These are phyloP conservation scores for Neotoxoptera formosana DNA, from an alignment of 1,140 invertebrate genomes.

Conservation along the genomic window DNA sequence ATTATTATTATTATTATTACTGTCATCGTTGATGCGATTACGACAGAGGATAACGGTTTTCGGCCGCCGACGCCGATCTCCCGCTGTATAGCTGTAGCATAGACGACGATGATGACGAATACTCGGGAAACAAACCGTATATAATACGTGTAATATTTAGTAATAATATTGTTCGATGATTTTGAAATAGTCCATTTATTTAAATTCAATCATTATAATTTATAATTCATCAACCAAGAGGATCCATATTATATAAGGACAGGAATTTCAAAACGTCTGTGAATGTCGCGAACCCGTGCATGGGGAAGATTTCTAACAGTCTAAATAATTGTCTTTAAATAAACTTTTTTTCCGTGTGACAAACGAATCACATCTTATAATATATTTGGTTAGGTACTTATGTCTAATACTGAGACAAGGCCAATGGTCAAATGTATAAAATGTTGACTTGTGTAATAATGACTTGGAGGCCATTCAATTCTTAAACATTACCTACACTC, in stretches of 20 bases:
- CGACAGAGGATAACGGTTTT: slow-evolving; percentile 38
- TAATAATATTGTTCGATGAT: neutral
- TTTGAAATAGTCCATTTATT: neutral
- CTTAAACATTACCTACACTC: neutral
- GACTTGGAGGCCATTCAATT: neutral
- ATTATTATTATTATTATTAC: slow-evolving; percentile 3
- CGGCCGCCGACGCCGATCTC: neutral
- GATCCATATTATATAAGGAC: neutral
- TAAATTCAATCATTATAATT: neutral
- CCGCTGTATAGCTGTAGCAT: neutral
- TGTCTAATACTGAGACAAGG: neutral
- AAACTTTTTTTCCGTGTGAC: neutral
- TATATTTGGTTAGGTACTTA: neutral
- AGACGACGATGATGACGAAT: neutral
- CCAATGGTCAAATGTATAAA: neutral
- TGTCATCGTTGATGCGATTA: neutral
- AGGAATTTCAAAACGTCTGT: neutral
- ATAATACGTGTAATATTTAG: neutral
- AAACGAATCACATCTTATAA: neutral
- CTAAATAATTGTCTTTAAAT: neutral
- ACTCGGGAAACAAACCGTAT: neutral
- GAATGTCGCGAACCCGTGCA: neutral
- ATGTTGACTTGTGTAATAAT: neutral
- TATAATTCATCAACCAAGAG: neutral
- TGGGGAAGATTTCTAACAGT: neutral